phyloP scores from a whole-genome alignment of 2,113 vertebrate genomes.

The Chinchilla lanigera region DNA sequence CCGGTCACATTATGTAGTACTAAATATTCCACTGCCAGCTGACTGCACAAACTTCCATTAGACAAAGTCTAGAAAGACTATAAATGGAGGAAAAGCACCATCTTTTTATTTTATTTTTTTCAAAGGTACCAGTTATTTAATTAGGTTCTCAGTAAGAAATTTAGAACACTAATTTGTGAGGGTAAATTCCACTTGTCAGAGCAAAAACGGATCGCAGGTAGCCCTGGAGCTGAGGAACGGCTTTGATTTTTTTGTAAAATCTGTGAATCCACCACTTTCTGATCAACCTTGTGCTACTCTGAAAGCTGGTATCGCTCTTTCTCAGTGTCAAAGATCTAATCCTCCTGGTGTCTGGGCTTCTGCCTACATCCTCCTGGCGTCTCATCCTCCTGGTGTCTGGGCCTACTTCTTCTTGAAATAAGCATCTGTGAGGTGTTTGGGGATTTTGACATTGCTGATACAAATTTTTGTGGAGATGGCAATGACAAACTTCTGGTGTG shows the following conservation, averaged over 20 bases:
- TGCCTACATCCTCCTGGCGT: too few species aligned
- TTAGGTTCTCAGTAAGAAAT: constrained; percentile 52
- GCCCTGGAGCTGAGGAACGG: constrained; percentile 94
- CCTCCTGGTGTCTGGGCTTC: too few species aligned
- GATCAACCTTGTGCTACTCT: constrained; percentile 95
- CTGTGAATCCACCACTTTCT: constrained; percentile 95
- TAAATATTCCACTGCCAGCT: not conserved
- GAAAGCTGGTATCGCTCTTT: constrained; percentile 98
- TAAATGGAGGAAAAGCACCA: not conserved
- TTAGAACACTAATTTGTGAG: constrained; percentile 98
- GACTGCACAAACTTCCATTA: not conserved
- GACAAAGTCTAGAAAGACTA: not conserved
- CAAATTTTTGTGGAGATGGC: not conserved
- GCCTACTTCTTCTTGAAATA: constrained; percentile 85
- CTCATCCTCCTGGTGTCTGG: constrained; percentile 70
- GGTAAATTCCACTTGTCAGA: constrained; percentile 94
- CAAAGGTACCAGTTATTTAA: constrained; percentile 50
- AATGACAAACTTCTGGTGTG: not conserved
- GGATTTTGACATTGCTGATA: not conserved
- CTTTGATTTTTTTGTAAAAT: constrained; percentile 92
- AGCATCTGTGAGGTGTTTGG: not conserved
- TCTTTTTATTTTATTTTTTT: not conserved
- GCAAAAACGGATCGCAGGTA: constrained; percentile 93
- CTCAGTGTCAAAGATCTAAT: constrained; percentile 96
- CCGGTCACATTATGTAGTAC: not conserved